These are phyloP conservation scores for Agriopis leucophaearia DNA, from an alignment of 2,888 invertebrate species.

Conservation along the genomic window DNA sequence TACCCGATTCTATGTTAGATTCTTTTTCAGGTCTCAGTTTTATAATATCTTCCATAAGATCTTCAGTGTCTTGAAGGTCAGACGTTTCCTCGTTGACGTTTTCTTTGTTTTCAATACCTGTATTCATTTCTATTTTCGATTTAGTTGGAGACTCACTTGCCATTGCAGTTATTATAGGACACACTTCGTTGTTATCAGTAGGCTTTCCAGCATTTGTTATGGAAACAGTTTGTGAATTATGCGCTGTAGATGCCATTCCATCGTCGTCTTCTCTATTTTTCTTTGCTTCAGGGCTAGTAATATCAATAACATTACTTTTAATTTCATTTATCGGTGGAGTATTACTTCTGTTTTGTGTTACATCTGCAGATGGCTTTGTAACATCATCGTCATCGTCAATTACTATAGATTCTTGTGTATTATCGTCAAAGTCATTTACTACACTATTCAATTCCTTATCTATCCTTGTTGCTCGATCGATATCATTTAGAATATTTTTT, in stretches of 20 bases:
- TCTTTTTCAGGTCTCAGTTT: background rate
- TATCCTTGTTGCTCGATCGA: background rate
- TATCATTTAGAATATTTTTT: background rate
- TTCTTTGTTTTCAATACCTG: slow-evolving; percentile 4
- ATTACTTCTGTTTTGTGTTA: background rate
- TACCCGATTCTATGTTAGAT: slow-evolving; percentile 3
- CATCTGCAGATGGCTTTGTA: background rate
- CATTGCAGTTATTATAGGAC: slow-evolving; percentile 6
- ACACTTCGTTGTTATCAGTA: background rate
- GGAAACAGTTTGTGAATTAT: background rate
- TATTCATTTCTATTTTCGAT: slow-evolving; percentile 16
- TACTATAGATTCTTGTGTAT: slow-evolving; percentile 32
- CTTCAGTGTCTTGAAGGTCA: background rate
- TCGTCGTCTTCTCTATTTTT: background rate
- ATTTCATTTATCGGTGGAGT: background rate
- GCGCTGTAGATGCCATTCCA: background rate
- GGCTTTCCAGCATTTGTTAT: background rate
- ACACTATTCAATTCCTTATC: background rate
- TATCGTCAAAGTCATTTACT: background rate
- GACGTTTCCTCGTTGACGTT: background rate
- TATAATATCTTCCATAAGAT: slow-evolving; percentile 8
- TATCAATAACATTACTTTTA: slow-evolving; percentile 9
- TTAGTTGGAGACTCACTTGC: slow-evolving; percentile 2
- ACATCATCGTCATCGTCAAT: slow-evolving; percentile 38
- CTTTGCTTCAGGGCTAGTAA: slow-evolving; percentile 11